Conservation (phyloP, 2,888 invertebrate genomes). For the Macrosiphum euphorbiae region DNA sequence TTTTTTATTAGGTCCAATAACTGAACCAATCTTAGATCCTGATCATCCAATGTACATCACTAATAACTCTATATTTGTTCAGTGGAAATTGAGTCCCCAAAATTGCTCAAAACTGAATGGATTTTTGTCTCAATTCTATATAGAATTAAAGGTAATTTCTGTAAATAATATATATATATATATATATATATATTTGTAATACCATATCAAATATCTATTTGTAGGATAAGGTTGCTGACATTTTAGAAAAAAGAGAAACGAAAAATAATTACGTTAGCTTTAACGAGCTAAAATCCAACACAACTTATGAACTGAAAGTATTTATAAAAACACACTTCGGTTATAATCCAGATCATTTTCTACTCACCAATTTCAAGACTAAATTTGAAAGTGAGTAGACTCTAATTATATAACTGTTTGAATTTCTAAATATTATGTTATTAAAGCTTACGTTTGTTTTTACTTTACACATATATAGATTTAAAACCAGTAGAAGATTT, state of each 20-base stretch:
- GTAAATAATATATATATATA: not conserved
- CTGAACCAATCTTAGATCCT: not conserved
- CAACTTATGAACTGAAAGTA: not conserved
- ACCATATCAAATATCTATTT: not conserved
- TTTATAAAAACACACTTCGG: not conserved
- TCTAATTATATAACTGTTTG: not conserved
- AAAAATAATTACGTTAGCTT: not conserved
- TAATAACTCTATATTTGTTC: not conserved
- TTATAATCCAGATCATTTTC: not conserved
- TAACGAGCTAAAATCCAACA: not conserved
- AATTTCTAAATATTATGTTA: not conserved
- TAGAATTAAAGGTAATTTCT: not conserved
- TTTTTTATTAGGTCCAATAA: not conserved
- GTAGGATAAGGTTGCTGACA: not conserved
- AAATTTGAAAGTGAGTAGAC: not conserved
- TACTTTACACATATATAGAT: not conserved
- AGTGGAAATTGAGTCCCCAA: not conserved
- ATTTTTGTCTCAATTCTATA: not conserved
- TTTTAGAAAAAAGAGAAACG: not conserved
- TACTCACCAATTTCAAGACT: not conserved
- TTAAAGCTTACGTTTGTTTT: not conserved
- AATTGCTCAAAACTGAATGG: slow-evolving; percentile 16
- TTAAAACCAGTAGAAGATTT: slow-evolving; percentile 13
- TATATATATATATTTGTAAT: too few species aligned
- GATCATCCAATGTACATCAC: not conserved